Percentiles rank a stretch among this genome's conserved stretches.
Evolutionary conservation across 2,888 invertebrate species (phyloP).

Genomic region (Corbicula japonica): DNA sequence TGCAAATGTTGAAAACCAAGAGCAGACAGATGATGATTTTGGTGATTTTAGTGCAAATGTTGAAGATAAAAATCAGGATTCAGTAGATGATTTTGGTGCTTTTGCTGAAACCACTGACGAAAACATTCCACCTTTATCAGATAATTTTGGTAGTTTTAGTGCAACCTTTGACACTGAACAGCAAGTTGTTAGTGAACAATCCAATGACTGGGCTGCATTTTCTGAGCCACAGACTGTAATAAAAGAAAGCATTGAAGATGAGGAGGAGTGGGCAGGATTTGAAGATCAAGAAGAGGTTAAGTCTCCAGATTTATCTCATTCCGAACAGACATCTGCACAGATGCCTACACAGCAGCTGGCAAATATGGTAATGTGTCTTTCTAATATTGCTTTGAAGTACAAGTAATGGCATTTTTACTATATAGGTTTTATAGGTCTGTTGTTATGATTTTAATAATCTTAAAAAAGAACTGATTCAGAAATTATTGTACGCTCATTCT

Average conservation of each 20-base stretch:
- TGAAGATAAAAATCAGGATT: background rate
- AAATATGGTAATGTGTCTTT: no score
- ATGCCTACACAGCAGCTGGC: no score
- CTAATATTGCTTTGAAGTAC: no score
- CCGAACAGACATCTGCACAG: no score
- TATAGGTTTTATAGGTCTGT: no score
- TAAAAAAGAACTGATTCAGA: no score
- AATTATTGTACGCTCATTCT: no score
- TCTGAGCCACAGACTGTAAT: conserved; percentile 49
- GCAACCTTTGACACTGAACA: conserved; percentile 23
- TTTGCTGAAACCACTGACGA: conserved; percentile 71
- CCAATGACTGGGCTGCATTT: conserved; percentile 71
- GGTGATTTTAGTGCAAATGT: conserved; percentile 43
- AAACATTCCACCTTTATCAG: no score
- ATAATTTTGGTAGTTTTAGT: conserved; percentile 49
- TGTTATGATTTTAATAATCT: no score
- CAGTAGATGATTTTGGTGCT: conserved; percentile 40
- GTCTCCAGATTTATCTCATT: background rate
- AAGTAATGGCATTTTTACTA: no score
- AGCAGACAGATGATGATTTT: conserved; percentile 30
- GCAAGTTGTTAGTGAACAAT: conserved; percentile 14
- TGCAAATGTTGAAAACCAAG: conserved; percentile 24
- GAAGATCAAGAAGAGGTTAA: conserved; percentile 38
- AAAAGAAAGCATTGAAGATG: conserved; percentile 20
- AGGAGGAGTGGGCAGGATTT: conserved; percentile 67